These are phyloP conservation scores for Hybognathus amarus DNA, from an alignment of 2,797 vertebrate species.

Conservation along the genomic window DNA sequence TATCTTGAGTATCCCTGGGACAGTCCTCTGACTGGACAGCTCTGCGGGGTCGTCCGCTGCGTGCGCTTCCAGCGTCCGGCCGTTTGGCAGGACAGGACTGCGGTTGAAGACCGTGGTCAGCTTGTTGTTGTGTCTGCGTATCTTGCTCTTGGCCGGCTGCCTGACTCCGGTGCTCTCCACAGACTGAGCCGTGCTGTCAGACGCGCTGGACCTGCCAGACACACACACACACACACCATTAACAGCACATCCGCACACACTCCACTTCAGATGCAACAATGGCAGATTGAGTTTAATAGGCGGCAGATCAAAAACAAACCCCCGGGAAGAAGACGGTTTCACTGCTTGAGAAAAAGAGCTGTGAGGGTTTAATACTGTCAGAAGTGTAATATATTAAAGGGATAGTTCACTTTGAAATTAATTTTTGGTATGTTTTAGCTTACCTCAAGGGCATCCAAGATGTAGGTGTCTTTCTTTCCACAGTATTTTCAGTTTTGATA, in stretches of 20 bases:
- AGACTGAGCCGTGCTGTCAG: conserved; percentile 73
- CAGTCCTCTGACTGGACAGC: conserved; percentile 78
- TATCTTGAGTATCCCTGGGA: conserved; percentile 82
- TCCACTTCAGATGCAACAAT: background rate
- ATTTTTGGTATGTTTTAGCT: too few species aligned
- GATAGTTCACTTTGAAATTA: too few species aligned
- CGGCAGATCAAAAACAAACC: conserved; percentile 10
- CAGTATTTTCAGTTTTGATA: too few species aligned
- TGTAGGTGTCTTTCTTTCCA: too few species aligned
- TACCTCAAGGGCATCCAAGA: too few species aligned
- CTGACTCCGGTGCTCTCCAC: conserved; percentile 74
- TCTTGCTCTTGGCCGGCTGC: conserved; percentile 83
- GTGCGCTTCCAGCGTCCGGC: conserved; percentile 54
- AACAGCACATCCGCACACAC: conserved; percentile 20
- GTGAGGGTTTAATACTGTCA: background rate
- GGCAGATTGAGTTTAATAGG: conserved; percentile 27
- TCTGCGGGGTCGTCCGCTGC: conserved; percentile 72
- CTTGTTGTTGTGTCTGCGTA: conserved; percentile 82
- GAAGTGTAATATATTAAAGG: background rate
- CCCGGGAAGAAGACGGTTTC: background rate
- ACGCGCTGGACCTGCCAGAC: conserved; percentile 75
- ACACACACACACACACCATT: background rate
- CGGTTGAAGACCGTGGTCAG: conserved; percentile 77
- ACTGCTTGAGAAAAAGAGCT: conserved; percentile 31
- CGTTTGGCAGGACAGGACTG: conserved; percentile 70